These are phyloP conservation scores for Liposcelis brunnea DNA, from an alignment of 2,888 invertebrate genomes.

Conservation along the genomic window DNA sequence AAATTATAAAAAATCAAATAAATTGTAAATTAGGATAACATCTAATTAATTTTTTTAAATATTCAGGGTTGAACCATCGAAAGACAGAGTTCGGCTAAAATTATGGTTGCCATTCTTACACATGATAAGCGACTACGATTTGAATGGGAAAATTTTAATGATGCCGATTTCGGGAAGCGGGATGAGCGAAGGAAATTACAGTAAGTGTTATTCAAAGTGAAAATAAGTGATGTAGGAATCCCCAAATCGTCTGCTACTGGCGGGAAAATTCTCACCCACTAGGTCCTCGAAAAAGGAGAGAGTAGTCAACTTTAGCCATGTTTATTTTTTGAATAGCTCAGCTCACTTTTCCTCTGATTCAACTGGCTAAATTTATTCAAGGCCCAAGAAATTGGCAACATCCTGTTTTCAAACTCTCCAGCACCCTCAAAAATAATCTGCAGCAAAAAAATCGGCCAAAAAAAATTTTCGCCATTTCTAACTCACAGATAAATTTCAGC, in stretches of 20 bases:
- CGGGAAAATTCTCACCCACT: not conserved
- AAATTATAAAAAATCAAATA: not conserved
- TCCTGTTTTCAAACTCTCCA: no score
- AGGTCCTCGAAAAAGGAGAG: not conserved
- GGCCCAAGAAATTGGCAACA: not conserved
- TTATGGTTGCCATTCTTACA: slow-evolving; percentile 44
- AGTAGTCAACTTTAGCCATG: no score
- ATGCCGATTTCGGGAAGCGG: slow-evolving; percentile 55
- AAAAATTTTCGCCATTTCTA: no score
- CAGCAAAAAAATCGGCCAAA: no score
- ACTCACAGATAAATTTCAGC: no score
- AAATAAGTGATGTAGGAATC: no score
- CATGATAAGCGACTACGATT: slow-evolving; percentile 44
- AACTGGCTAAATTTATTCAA: not conserved
- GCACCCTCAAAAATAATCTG: no score
- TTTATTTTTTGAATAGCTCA: no score
- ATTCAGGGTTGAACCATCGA: slow-evolving; percentile 35
- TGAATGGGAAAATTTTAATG: slow-evolving; percentile 53
- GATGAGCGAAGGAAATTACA: slow-evolving; percentile 45
- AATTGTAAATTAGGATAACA: not conserved
- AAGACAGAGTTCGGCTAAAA: slow-evolving; percentile 39
- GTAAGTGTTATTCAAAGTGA: slow-evolving; percentile 37
- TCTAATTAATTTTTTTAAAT: slow-evolving; percentile 1
- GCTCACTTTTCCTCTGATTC: no score
- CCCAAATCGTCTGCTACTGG: not conserved